These are phyloP conservation scores for Lethocerus indicus DNA, from an alignment of 1,140 invertebrate genomes.

Conservation along the genomic window DNA sequence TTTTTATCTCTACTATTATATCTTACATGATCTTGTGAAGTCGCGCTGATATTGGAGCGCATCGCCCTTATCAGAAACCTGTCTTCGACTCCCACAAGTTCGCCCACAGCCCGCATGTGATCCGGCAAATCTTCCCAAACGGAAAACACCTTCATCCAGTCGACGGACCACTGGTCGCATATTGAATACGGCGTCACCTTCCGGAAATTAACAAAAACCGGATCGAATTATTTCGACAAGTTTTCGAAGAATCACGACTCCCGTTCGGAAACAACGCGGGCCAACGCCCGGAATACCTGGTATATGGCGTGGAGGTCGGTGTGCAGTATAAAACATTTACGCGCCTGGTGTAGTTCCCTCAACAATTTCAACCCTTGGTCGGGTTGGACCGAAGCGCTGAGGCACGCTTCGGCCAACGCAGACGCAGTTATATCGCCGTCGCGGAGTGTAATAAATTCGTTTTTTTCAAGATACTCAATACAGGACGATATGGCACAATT, in stretches of 20 bases:
- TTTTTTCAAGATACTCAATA: conserved; percentile 33
- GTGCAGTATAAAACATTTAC: conserved; percentile 80
- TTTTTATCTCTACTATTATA: not conserved
- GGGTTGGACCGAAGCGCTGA: conserved; percentile 82
- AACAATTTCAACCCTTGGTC: conserved; percentile 79
- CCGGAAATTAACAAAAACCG: too few relatives aligned
- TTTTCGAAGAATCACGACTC: too few relatives aligned
- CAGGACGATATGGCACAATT: conserved; percentile 28
- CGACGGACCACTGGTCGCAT: conserved; percentile 58
- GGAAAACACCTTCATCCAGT: conserved; percentile 76
- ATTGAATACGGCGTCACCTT: conserved; percentile 64
- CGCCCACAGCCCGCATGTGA: conserved; percentile 67
- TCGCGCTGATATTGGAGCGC: conserved; percentile 29
- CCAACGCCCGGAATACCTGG: conserved; percentile 35
- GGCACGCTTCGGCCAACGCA: conserved; percentile 74
- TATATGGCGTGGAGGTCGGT: conserved; percentile 92
- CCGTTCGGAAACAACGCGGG: not conserved
- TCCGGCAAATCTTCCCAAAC: conserved; percentile 69
- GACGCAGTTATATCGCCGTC: conserved; percentile 44
- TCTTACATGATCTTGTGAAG: conserved; percentile 6
- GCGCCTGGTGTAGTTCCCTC: conserved; percentile 76
- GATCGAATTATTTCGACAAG: too few relatives aligned
- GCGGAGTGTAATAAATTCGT: conserved; percentile 32
- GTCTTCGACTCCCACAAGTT: conserved; percentile 82
- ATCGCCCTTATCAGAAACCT: conserved; percentile 68